phyloP scores from a whole-genome alignment of 2,888 invertebrate species.

The Brenthis ino region DNA sequence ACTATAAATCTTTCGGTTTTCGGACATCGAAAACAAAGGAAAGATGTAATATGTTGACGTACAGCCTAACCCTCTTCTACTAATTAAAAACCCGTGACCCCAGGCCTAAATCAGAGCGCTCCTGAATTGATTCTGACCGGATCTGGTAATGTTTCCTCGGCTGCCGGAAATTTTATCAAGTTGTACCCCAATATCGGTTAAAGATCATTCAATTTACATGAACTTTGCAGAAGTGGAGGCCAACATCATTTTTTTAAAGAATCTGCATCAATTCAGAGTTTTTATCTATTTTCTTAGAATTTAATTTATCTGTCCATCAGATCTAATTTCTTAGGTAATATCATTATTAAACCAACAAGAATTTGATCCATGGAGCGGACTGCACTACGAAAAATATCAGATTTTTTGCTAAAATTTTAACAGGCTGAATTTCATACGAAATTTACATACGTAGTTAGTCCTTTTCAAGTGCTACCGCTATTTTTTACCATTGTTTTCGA shows the following conservation, averaged over 20 bases:
- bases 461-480: not conserved
- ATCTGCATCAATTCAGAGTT: too few species aligned
- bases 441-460: not conserved
- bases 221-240: not conserved
- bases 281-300: too few species aligned
- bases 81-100: constrained; percentile 62
- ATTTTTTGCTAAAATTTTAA: too few species aligned
- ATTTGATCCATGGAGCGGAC: too few species aligned
- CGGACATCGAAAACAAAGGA: constrained; percentile 45
- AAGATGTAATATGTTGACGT: constrained; percentile 51
- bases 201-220: constrained; percentile 4
- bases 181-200: constrained; percentile 33
- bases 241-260: not conserved
- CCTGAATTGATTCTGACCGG: constrained; percentile 40
- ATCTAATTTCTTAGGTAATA: too few species aligned
- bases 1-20: constrained; percentile 28
- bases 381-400: too few species aligned
- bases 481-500: constrained; percentile 2
- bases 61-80: constrained; percentile 50
- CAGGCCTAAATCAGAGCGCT: constrained; percentile 38
- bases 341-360: too few species aligned
- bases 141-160: constrained; percentile 34
- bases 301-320: too few species aligned
- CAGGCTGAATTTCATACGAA: not conserved
- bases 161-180: constrained; percentile 37